Percentiles rank a stretch among this genome's conserved stretches.
Evolutionary conservation across 1,140 invertebrate genomes (phyloP).

Genomic region (Musca vetustissima): DNA sequence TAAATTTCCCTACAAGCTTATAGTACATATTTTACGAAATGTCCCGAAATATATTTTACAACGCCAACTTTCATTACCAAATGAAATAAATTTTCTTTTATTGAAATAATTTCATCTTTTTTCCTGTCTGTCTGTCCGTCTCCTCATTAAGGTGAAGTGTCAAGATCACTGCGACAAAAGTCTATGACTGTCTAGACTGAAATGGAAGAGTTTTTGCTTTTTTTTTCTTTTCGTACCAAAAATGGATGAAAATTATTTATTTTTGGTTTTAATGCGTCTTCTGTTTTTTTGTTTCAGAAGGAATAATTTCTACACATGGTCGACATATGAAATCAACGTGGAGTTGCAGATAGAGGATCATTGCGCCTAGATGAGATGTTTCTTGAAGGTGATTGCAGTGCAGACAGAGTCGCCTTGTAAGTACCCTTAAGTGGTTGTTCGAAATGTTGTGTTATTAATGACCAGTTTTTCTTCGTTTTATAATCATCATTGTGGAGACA

Average conservation of each 20-base stretch:
- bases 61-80: neutral
- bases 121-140: neutral
- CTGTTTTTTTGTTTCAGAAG: no score
- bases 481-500: no score
- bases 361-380: neutral
- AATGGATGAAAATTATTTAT: neutral
- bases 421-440: no score
- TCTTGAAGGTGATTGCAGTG: no score
- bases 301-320: constrained; percentile 7
- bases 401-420: no score
- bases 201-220: neutral
- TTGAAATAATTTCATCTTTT: no score
- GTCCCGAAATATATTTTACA: neutral
- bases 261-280: neutral
- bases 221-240: neutral
- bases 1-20: neutral
- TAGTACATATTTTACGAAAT: neutral
- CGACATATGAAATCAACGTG: constrained; percentile 9
- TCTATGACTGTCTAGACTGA: neutral
- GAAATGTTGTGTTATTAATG: no score
- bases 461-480: no score
- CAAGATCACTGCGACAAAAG: constrained; percentile 17
- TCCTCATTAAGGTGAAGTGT: constrained; percentile 11
- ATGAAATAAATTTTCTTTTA: neutral
- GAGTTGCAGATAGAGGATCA: neutral